Evolutionary conservation across 2,113 vertebrate species (phyloP).

Genomic region (Petaurus breviceps): DNA sequence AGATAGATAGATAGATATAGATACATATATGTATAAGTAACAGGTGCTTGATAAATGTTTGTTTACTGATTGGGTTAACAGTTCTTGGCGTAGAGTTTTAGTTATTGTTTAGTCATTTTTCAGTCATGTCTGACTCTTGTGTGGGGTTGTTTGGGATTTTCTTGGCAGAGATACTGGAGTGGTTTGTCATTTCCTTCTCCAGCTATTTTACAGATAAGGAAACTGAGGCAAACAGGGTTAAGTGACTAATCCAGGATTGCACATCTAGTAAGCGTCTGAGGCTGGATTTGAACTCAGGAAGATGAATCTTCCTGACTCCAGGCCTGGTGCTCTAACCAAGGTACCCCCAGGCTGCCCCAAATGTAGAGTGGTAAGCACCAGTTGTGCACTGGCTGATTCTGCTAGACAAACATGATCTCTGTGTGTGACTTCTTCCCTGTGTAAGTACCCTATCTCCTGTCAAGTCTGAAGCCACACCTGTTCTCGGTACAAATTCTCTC

Average conservation of each 20-base stretch:
- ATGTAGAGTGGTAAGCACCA: not conserved
- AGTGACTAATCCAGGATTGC: not conserved
- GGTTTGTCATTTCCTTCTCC: not conserved
- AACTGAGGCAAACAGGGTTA: not conserved
- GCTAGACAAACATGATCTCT: not conserved
- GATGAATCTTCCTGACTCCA: not conserved
- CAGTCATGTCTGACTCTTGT: no score
- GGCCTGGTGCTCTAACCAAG: not conserved
- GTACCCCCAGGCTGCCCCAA: not conserved
- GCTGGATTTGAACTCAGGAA: not conserved
- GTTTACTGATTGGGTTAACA: not conserved
- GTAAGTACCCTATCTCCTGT: not conserved
- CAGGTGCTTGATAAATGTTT: not conserved
- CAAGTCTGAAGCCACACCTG: not conserved
- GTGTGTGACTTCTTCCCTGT: not conserved
- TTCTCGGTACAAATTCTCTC: not conserved
- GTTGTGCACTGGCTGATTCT: not conserved
- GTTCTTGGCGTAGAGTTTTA: not conserved
- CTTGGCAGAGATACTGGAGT: not conserved
- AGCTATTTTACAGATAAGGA: not conserved
- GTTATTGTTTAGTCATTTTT: no score
- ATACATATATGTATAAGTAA: not conserved
- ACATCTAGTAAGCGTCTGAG: not conserved
- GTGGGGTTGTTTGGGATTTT: no score
- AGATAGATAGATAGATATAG: no score